Evolutionary conservation across 2,113 vertebrate species (phyloP).

Genomic region (Mirounga angustirostris): DNA sequence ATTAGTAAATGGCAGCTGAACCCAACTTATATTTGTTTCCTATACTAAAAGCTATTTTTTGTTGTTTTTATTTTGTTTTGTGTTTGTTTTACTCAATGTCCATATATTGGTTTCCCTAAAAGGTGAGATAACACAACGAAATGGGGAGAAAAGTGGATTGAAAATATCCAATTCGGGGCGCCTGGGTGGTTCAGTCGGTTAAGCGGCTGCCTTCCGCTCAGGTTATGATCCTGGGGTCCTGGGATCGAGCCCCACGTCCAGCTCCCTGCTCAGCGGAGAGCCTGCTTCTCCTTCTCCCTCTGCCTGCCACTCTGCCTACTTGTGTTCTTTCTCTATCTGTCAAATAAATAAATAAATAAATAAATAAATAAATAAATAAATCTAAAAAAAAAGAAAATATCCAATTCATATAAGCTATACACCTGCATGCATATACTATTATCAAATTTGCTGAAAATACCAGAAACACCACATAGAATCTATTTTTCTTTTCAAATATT

Average conservation of each 20-base stretch:
- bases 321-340: no score
- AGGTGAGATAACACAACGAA: background rate
- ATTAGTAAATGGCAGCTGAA: background rate
- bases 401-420: background rate
- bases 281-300: no score
- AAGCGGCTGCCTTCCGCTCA: no score
- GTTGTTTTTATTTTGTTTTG: background rate
- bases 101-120: background rate
- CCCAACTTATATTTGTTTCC: background rate
- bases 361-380: no score
- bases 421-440: background rate
- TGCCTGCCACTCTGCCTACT: no score
- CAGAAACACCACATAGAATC: background rate
- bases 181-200: no score
- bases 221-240: no score
- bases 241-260: no score
- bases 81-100: background rate
- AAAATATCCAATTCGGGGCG: background rate
- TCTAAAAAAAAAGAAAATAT: background rate
- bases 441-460: background rate
- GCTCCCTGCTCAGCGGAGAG: no score
- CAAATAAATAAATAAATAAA: no score
- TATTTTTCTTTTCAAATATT: background rate
- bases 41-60: background rate
- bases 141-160: background rate